Percentiles rank a stretch among this genome's conserved stretches.
Evolutionary conservation across 2,113 vertebrate species (phyloP).

Genomic region (Lepidiolamprologus cunningtoni): DNA sequence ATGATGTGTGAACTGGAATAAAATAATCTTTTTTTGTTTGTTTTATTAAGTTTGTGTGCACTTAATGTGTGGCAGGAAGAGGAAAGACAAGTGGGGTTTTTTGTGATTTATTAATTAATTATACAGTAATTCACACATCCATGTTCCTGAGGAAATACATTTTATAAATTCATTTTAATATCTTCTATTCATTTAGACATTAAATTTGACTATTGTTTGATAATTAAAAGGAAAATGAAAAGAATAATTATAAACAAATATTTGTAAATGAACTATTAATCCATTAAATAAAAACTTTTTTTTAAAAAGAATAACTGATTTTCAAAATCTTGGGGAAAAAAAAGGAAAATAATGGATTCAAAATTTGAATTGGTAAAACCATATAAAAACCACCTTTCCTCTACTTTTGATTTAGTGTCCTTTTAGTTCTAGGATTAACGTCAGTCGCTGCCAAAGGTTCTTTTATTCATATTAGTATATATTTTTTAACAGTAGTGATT

Average conservation of each 20-base stretch:
- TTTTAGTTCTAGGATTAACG: neutral
- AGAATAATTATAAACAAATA: neutral
- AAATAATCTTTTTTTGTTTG: conserved; percentile 24
- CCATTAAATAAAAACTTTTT: neutral
- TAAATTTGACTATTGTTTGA: neutral
- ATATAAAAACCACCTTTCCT: neutral
- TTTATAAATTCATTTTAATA: neutral
- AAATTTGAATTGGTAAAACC: neutral
- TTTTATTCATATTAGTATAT: neutral
- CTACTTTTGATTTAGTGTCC: neutral
- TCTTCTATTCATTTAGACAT: neutral
- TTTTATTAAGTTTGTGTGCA: neutral
- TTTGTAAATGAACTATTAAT: neutral
- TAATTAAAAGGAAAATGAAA: neutral
- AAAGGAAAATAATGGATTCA: neutral
- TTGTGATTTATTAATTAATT: neutral
- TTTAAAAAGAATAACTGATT: neutral
- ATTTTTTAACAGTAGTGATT: neutral
- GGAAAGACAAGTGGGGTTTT: accelerated
- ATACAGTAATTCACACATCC: neutral
- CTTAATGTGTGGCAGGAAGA: neutral
- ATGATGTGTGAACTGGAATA: conserved; percentile 36
- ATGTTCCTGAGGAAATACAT: neutral
- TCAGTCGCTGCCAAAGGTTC: neutral
- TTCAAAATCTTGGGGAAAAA: neutral